These are phyloP conservation scores for Brachionus rotundiformis DNA, from an alignment of 1,140 invertebrate genomes.

Conservation along the genomic window DNA sequence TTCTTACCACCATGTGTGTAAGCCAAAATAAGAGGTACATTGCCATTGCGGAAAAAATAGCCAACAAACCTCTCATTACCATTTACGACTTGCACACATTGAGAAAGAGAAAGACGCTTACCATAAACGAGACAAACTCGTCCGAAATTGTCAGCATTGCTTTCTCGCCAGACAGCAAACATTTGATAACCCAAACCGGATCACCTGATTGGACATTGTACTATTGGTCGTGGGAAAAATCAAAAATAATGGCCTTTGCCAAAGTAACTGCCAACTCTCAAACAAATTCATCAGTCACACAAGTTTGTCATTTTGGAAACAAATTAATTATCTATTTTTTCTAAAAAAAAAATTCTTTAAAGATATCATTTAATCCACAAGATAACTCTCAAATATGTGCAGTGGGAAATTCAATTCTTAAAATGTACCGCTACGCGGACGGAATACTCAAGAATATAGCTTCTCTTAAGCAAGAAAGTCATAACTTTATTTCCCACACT, in stretches of 20 bases:
- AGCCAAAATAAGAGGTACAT: constrained; percentile 64
- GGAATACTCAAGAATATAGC: constrained; percentile 78
- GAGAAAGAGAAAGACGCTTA: constrained; percentile 64
- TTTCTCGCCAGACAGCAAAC: constrained; percentile 77
- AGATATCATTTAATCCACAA: constrained; percentile 73
- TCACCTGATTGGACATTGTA: constrained; percentile 78
- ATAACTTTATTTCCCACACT: constrained; percentile 71
- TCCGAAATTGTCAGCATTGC: constrained; percentile 72
- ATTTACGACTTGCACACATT: constrained; percentile 66
- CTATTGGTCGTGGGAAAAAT: constrained; percentile 80
- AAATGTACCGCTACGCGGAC: constrained; percentile 77
- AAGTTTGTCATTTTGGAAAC: constrained; percentile 55
- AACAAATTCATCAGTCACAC: constrained; percentile 62
- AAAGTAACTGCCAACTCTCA: constrained; percentile 68
- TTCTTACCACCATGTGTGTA: constrained; percentile 62
- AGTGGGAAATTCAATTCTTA: constrained; percentile 73
- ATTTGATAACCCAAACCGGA: constrained; percentile 75
- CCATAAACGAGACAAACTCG: constrained; percentile 59
- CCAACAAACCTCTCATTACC: constrained; percentile 62
- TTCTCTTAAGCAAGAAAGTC: constrained; percentile 77
- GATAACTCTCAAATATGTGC: constrained; percentile 75
- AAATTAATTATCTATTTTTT: constrained; percentile 1
- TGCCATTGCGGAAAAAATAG: constrained; percentile 57
- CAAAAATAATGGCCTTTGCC: constrained; percentile 74
- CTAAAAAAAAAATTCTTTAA: not conserved